Evolutionary conservation across 1,140 invertebrate species (phyloP).

Genomic region (Bradynema listronoti): DNA sequence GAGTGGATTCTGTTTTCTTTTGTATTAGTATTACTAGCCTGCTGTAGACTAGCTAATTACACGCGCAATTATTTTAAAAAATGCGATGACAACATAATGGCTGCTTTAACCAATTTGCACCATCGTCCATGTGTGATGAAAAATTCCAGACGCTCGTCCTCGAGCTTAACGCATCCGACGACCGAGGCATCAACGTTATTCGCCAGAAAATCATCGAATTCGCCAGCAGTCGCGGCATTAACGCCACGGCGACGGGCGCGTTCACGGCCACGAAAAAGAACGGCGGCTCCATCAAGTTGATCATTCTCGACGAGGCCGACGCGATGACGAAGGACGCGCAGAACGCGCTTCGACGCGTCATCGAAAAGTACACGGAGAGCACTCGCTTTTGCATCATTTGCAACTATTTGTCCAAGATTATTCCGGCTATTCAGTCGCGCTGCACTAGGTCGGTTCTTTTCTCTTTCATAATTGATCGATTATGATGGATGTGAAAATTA

Average conservation of each 20-base stretch:
- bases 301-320: slow-evolving; percentile 98
- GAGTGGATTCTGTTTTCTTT: no score
- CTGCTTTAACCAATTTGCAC: no score
- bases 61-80: no score
- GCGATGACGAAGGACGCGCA: slow-evolving; percentile 99
- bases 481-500: no score
- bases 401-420: slow-evolving; percentile 96
- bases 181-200: slow-evolving; percentile 93
- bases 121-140: no score
- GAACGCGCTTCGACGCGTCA: slow-evolving; percentile 73
- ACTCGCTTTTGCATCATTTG: slow-evolving; percentile 97
- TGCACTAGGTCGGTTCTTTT: slow-evolving; percentile 69
- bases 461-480: slow-evolving; percentile 9
- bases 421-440: slow-evolving; percentile 90
- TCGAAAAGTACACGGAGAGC: slow-evolving; percentile 97
- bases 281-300: slow-evolving; percentile 71
- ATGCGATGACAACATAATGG: no score
- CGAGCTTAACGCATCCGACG: slow-evolving; percentile 98
- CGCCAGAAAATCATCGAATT: slow-evolving; percentile 91
- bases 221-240: slow-evolving; percentile 91
- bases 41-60: no score
- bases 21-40: no score
- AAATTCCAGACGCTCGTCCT: no score
- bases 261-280: background rate
- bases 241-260: slow-evolving; percentile 58